These are phyloP conservation scores for Novumbra hubbsi DNA, from an alignment of 2,797 vertebrate species.

Conservation along the genomic window DNA sequence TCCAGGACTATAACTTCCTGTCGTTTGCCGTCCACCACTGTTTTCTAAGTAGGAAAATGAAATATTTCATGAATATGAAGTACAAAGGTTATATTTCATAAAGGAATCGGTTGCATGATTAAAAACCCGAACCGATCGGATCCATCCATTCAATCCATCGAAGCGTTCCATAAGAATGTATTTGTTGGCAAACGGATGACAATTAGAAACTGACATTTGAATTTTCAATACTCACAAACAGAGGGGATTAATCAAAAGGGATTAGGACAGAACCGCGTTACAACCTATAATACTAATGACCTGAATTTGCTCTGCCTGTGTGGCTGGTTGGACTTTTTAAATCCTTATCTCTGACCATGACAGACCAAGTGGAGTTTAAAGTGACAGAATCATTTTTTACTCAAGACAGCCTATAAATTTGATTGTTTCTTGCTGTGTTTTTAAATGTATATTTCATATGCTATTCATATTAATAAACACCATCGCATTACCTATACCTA, in stretches of 20 bases:
- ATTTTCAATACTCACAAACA: not conserved
- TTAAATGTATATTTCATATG: too few relatives aligned
- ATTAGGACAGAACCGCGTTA: not conserved
- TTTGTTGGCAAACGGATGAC: not conserved
- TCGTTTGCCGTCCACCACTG: constrained; percentile 92
- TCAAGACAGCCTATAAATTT: constrained; percentile 46
- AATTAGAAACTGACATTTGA: not conserved
- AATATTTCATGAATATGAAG: not conserved
- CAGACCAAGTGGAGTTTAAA: constrained; percentile 25
- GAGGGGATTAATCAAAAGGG: not conserved
- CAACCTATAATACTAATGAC: not conserved
- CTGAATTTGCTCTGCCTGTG: constrained; percentile 14
- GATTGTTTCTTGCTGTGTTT: too few relatives aligned
- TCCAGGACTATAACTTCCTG: constrained; percentile 96
- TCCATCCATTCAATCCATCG: not conserved
- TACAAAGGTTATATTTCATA: too few relatives aligned
- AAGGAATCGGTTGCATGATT: too few relatives aligned
- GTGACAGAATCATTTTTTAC: constrained; percentile 28
- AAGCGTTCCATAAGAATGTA: not conserved
- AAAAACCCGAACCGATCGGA: too few relatives aligned
- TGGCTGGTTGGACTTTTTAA: not conserved
- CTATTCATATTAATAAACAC: too few relatives aligned
- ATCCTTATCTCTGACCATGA: not conserved
- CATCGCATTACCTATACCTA: too few relatives aligned
- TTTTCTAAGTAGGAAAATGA: constrained; percentile 77